phyloP scores from a whole-genome alignment of 2,113 vertebrate genomes.

The Andinoacara biseriatus region DNA sequence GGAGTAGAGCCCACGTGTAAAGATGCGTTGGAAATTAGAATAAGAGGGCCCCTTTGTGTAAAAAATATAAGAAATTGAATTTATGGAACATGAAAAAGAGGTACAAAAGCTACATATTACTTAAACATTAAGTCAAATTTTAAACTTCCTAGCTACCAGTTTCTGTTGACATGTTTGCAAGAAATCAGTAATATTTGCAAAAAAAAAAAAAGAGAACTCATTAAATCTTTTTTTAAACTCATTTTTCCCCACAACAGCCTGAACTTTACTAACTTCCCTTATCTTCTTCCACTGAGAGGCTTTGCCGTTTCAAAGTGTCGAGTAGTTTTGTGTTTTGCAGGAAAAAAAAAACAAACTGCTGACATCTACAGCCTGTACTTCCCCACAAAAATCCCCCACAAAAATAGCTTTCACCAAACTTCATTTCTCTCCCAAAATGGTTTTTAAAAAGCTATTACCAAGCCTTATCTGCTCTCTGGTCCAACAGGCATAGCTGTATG shows the following conservation, averaged over 20 bases:
- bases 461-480: conserved; percentile 48
- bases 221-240: not conserved
- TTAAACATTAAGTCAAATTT: not conserved
- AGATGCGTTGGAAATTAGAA: accelerated
- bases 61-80: not conserved
- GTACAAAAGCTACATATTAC: not conserved
- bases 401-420: conserved; percentile 29
- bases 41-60: not conserved
- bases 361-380: conserved; percentile 10
- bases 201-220: not conserved
- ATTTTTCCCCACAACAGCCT: not conserved
- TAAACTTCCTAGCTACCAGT: not conserved
- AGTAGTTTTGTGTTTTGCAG: not conserved
- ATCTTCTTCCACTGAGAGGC: conserved; percentile 18
- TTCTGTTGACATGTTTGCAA: not conserved
- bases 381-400: conserved; percentile 12
- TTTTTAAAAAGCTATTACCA: conserved; percentile 8
- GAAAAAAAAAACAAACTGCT: conserved; percentile 23
- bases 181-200: not conserved
- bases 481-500: conserved; percentile 94
- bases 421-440: not conserved
- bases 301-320: conserved; percentile 8
- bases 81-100: accelerated
- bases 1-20: not conserved
- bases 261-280: not conserved